Percentiles rank a stretch among this genome's conserved stretches.
These are phyloP conservation scores for Pheosia tremula DNA, from an alignment of 2,888 invertebrate species.

Conservation along the genomic window DNA sequence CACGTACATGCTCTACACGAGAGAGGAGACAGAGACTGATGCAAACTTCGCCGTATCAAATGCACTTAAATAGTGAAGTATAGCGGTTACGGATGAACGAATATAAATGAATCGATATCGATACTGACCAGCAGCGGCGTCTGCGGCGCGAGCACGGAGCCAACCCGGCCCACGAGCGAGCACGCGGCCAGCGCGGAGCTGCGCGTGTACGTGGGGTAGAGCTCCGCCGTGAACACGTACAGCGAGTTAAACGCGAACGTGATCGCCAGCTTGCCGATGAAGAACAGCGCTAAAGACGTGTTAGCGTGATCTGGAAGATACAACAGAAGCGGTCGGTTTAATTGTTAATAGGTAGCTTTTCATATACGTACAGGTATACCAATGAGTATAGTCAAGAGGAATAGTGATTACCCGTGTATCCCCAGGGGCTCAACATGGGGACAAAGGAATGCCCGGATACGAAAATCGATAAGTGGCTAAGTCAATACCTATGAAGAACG, in stretches of 20 bases:
- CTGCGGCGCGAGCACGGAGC: conserved; percentile 89
- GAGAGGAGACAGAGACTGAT: not conserved
- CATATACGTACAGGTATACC: too few relatives aligned
- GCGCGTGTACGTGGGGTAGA: conserved; percentile 88
- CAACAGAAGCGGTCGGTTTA: not conserved
- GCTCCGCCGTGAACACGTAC: conserved; percentile 88
- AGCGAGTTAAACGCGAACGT: conserved; percentile 87
- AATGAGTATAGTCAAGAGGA: too few relatives aligned
- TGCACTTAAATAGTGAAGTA: not conserved
- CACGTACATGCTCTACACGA: conserved; percentile 28
- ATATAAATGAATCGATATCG: too few relatives aligned
- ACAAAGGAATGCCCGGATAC: too few relatives aligned
- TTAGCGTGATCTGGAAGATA: conserved; percentile 52
- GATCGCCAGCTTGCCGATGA: conserved; percentile 87
- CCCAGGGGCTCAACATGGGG: too few relatives aligned
- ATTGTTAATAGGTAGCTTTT: too few relatives aligned
- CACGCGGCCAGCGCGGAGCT: conserved; percentile 87
- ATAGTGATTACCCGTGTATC: too few relatives aligned
- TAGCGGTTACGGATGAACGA: too few relatives aligned
- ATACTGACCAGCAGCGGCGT: conserved; percentile 85
- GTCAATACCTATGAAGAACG: conserved; percentile 59
- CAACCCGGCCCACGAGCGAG: conserved; percentile 88
- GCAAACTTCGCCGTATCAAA: not conserved
- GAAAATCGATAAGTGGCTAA: not conserved
- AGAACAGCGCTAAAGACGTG: conserved; percentile 72